Evolutionary conservation across 2,113 vertebrate species (phyloP).

Genomic region (Ageneiosus marmoratus): DNA sequence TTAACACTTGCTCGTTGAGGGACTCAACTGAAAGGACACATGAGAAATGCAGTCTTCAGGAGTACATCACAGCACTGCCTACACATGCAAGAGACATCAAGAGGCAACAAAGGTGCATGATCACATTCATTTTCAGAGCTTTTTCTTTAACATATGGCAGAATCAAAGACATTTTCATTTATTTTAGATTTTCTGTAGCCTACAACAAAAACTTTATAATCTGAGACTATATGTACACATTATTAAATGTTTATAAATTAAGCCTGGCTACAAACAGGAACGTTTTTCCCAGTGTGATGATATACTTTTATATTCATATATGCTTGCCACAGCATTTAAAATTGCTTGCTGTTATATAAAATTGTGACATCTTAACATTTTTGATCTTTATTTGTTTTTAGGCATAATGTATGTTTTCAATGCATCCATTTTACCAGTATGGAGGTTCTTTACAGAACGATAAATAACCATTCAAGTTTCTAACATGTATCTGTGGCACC

Average conservation of each 20-base stretch:
- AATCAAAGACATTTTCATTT: too few species aligned
- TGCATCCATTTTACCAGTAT: neutral
- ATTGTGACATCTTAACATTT: neutral
- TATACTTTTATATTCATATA: neutral
- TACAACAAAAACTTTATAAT: too few species aligned
- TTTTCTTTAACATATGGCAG: too few species aligned
- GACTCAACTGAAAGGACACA: neutral
- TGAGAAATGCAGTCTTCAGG: constrained; percentile 1
- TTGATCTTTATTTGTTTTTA: neutral
- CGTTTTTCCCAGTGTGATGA: neutral
- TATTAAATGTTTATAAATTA: neutral
- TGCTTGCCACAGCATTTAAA: neutral
- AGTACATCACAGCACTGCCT: neutral
- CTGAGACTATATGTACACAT: neutral
- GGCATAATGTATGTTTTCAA: neutral
- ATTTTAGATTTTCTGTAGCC: too few species aligned
- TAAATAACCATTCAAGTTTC: neutral
- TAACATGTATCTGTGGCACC: constrained; percentile 12
- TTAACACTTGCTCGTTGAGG: neutral
- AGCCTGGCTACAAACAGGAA: neutral
- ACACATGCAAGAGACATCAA: neutral
- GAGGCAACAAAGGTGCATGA: neutral
- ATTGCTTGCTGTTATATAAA: neutral
- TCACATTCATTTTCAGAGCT: neutral
- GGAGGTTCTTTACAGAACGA: neutral